phyloP scores from a whole-genome alignment of 2,888 invertebrate species.

The Pterostichus niger region DNA sequence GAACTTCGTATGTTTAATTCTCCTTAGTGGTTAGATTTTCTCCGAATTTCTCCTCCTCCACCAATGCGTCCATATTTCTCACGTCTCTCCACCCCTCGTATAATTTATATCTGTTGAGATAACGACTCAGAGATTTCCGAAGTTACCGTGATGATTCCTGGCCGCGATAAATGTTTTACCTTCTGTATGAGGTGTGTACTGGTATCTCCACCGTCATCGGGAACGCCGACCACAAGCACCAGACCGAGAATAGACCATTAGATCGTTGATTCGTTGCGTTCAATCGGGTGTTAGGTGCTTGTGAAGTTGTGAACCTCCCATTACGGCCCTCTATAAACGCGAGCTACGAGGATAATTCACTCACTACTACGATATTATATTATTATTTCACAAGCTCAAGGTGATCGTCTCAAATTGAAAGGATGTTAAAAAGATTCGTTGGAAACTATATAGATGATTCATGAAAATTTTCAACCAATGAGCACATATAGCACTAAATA shows the following conservation, averaged over 20 bases:
- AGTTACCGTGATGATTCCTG: constrained; percentile 61
- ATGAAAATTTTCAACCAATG: no score
- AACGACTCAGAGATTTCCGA: constrained; percentile 54
- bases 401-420: no score
- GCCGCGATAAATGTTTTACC: constrained; percentile 62
- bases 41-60: constrained; percentile 19
- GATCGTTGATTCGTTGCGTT: not conserved
- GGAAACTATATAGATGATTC: no score
- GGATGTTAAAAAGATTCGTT: no score
- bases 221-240: constrained; percentile 5
- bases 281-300: not conserved
- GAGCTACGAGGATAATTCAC: not conserved
- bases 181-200: constrained; percentile 50
- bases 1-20: not conserved
- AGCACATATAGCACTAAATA: no score
- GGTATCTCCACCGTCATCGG: constrained; percentile 23
- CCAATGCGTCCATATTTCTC: constrained; percentile 26
- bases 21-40: constrained; percentile 34
- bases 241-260: constrained; percentile 20
- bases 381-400: not conserved
- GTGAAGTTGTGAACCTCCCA: not conserved
- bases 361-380: not conserved
- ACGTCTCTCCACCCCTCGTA: constrained; percentile 43
- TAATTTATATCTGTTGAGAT: constrained; percentile 63
- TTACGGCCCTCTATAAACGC: not conserved